A percentile compares a stretch with the other conserved stretches of the same genome.
Evolutionary conservation across 1,140 invertebrate species (phyloP).

Genomic region (Carcinoscorpius rotundicauda): DNA sequence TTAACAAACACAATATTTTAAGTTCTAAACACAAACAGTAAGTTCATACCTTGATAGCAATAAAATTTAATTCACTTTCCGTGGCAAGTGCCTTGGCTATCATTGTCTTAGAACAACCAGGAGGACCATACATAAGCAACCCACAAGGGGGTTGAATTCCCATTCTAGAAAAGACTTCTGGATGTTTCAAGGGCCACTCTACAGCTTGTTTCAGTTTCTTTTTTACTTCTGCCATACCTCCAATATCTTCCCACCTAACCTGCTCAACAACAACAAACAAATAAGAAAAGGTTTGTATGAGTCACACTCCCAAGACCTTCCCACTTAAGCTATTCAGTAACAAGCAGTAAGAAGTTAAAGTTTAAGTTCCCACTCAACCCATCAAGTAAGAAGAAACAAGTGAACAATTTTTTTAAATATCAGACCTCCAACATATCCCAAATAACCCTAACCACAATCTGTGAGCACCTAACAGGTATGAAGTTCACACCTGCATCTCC

Average conservation of each 20-base stretch:
- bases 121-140: slow-evolving; percentile 43
- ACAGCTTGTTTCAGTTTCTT: slow-evolving; percentile 74
- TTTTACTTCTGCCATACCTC: slow-evolving; percentile 77
- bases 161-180: slow-evolving; percentile 38
- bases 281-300: slow-evolving; percentile 1
- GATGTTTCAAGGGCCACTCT: slow-evolving; percentile 80
- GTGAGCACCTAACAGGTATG: no score
- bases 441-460: no score
- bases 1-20: no score
- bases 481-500: no score
- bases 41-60: slow-evolving; percentile 64
- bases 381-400: no score
- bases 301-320: background rate
- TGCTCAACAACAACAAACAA: background rate
- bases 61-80: slow-evolving; percentile 58
- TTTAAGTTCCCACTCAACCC: background rate
- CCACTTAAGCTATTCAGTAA: slow-evolving; percentile 2
- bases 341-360: slow-evolving; percentile 1
- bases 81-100: slow-evolving; percentile 44
- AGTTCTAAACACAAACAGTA: slow-evolving; percentile 7
- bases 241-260: slow-evolving; percentile 72
- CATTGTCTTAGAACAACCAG: slow-evolving; percentile 45
- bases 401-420: no score
- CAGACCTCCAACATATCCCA: no score
- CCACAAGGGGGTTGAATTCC: slow-evolving; percentile 46